These are phyloP conservation scores for Carcina quercana DNA, from an alignment of 2,888 invertebrate genomes.

Conservation along the genomic window DNA sequence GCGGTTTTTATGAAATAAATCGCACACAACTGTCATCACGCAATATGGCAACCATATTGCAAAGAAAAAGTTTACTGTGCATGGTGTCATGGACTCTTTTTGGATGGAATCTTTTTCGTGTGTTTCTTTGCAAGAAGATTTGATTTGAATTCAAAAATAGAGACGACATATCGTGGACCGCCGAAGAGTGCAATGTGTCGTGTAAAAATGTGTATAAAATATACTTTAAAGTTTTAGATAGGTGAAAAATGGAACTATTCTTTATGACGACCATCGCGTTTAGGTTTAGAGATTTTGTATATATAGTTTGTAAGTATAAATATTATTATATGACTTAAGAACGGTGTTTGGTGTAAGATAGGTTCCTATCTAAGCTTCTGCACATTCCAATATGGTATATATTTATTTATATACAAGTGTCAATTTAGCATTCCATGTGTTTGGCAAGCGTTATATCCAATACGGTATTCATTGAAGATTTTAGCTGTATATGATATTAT, in stretches of 20 bases:
- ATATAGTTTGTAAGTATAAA: slow-evolving; percentile 55
- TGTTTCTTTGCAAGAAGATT: too few relatives aligned
- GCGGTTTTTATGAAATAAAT: too few relatives aligned
- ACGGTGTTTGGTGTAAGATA: slow-evolving; percentile 70
- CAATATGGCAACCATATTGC: too few relatives aligned
- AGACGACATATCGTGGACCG: slow-evolving; percentile 58
- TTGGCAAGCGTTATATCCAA: slow-evolving; percentile 34
- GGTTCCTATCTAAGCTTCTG: slow-evolving; percentile 66
- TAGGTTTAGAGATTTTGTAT: slow-evolving; percentile 58
- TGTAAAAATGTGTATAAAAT: slow-evolving; percentile 62
- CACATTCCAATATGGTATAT: slow-evolving; percentile 63
- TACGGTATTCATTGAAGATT: too few relatives aligned
- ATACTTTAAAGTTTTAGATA: slow-evolving; percentile 42
- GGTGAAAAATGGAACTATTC: slow-evolving; percentile 66
- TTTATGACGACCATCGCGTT: slow-evolving; percentile 61
- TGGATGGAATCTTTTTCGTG: too few relatives aligned
- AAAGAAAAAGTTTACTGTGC: too few relatives aligned
- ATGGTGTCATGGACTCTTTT: too few relatives aligned
- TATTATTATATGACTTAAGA: slow-evolving; percentile 43
- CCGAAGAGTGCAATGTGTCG: slow-evolving; percentile 64
- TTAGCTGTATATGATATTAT: too few relatives aligned
- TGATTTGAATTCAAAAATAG: too few relatives aligned
- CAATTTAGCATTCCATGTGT: slow-evolving; percentile 54
- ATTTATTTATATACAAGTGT: slow-evolving; percentile 70
- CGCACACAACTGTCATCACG: too few relatives aligned